Percentiles rank a stretch among this genome's conserved stretches.
Conservation (phyloP, 2,888 invertebrate species). For the Eubasilissa splendida region DNA sequence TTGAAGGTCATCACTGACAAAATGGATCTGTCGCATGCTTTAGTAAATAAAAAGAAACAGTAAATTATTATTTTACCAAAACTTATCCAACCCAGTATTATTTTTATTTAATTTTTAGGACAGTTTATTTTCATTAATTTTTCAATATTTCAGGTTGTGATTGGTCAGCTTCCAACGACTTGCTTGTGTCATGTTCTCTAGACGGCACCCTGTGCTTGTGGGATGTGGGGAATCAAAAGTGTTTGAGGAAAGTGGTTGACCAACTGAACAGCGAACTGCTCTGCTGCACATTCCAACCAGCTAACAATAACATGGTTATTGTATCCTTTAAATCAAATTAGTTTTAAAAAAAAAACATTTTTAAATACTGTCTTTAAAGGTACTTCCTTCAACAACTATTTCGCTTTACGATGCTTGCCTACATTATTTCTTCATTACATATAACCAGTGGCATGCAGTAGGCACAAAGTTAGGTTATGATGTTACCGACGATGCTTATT, state of each 20-base stretch:
- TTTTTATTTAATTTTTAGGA: background rate
- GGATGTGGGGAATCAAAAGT: conserved; percentile 73
- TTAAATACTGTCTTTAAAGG: background rate
- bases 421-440: too few relatives aligned
- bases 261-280: conserved; percentile 76
- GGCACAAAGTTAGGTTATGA: too few relatives aligned
- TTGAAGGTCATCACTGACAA: background rate
- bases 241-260: conserved; percentile 78
- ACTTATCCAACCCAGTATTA: too few relatives aligned
- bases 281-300: conserved; percentile 86
- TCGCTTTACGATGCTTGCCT: too few relatives aligned
- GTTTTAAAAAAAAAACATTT: conserved; percentile 40
- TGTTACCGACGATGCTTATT: too few relatives aligned
- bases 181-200: conserved; percentile 83
- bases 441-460: too few relatives aligned
- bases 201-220: conserved; percentile 84
- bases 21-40: too few relatives aligned
- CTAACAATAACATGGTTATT: conserved; percentile 89
- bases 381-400: too few relatives aligned
- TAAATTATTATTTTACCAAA: too few relatives aligned
- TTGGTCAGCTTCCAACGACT: conserved; percentile 90
- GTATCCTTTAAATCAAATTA: conserved; percentile 75
- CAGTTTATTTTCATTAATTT: background rate
- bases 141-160: conserved; percentile 76
- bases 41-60: too few relatives aligned